Evolutionary conservation across 2,888 invertebrate species (phyloP), one percentile per base, ranked within the genome.

Genomic region (Drosophila borealis): DNA sequence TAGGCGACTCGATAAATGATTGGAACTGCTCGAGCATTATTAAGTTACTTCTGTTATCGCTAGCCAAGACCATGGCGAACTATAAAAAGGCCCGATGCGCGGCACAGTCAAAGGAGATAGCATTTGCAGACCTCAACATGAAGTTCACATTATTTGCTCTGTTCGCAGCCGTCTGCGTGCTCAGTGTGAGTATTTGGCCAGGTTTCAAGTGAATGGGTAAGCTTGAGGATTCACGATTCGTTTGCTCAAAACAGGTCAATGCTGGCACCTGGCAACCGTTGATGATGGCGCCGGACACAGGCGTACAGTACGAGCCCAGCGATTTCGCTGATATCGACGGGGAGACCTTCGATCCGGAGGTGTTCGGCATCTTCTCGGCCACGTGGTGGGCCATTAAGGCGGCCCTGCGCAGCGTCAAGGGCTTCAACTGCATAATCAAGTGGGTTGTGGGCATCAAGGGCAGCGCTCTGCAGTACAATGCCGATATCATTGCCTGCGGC

Each of bases 401-500:
- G 0, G 56, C 56, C 3, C 54, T 90, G 25, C 86, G 81, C 21
- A 68, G 72, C 17, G 36, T 83, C 2, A 90, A 89, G 72, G 90
- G 90, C 17, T 51, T 89, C 17, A 89, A 89, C 54, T 90, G 90
- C 51, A 25, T 77, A n/a, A 10, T 90, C 9, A 74, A 81, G 19
- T 79, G 84, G 77, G 87, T 79, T 4, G n/a, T 42, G 3, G 80
- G 74, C 56, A 81, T 85, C 41, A 49, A 72, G 54, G 49, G n/a
- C 5, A 81, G 75, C 44, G 84, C 82, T 8, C 19, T 50, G 29
- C 33, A 62, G 4, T 90, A 79, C 62, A 59, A 77, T n/a, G 11
- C 13, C 3, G 54, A 71, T 17, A 61, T 90, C 10, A 1, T 71
- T 2, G 41, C 1, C 0, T 90, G 90, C 56, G 90, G 83, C 19